Percentiles rank a stretch among this genome's conserved stretches.
phyloP scores from a whole-genome alignment of 2,797 vertebrate species.

The Characodon lateralis region DNA sequence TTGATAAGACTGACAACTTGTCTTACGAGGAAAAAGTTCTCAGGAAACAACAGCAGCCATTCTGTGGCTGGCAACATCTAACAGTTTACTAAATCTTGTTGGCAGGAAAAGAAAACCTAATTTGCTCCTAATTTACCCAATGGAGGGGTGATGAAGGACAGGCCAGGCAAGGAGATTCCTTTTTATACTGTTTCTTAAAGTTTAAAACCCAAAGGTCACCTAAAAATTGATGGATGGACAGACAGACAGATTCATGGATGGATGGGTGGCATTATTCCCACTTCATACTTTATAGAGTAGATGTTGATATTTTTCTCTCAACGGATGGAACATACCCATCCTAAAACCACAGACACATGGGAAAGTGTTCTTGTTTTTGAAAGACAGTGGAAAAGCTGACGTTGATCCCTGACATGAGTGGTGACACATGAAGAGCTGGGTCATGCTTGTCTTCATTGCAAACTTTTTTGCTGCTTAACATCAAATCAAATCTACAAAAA shows the following conservation, averaged over 20 bases:
- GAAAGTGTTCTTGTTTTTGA: not conserved
- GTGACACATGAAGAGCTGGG: not conserved
- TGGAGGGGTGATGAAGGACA: slow-evolving; percentile 30
- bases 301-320: too few relatives aligned
- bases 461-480: not conserved
- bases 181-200: not conserved
- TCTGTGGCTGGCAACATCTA: not conserved
- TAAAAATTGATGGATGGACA: too few relatives aligned
- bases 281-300: not conserved
- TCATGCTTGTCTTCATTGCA: not conserved
- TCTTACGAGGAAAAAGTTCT: slow-evolving; percentile 40
- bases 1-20: slow-evolving; percentile 63
- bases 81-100: slow-evolving; percentile 39
- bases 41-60: slow-evolving; percentile 23
- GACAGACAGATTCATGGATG: not conserved
- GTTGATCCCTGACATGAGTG: not conserved
- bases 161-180: not conserved
- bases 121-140: slow-evolving; percentile 20
- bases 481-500: not conserved
- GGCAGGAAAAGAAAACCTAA: slow-evolving; percentile 1
- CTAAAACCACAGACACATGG: not conserved
- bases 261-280: not conserved
- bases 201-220: not conserved
- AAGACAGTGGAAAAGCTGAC: not conserved
- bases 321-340: too few relatives aligned